Conservation (phyloP, 2,113 vertebrate genomes). For the Speoplatyrhinus poulsoni region DNA sequence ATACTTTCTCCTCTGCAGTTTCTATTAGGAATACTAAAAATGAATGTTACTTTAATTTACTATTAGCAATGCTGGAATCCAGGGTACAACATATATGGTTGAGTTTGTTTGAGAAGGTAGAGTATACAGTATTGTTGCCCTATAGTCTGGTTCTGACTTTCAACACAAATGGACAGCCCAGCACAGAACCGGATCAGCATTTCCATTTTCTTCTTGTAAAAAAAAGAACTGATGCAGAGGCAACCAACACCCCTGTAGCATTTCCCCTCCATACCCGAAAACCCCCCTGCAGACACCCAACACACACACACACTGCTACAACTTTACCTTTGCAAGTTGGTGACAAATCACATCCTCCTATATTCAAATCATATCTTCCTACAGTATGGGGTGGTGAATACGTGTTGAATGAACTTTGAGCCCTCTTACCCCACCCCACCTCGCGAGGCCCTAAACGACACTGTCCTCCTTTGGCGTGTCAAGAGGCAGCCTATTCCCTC, state of each 20-base stretch:
- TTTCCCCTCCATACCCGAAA: constrained; percentile 24
- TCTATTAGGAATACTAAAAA: constrained; percentile 38
- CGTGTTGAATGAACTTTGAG: constrained; percentile 24
- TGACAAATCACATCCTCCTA: constrained; percentile 55
- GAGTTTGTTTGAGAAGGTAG: constrained; percentile 45
- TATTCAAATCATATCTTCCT: constrained; percentile 11
- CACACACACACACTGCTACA: constrained; percentile 48
- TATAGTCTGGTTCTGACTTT: constrained; percentile 9
- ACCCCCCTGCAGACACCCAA: constrained; percentile 45
- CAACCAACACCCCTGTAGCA: constrained; percentile 36
- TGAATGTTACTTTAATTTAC: constrained; percentile 53
- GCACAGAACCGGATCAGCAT: constrained; percentile 37
- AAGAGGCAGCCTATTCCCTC: constrained; percentile 73
- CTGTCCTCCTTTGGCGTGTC: constrained; percentile 30
- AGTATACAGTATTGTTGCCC: constrained; percentile 18
- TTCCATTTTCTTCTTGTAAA: constrained; percentile 46
- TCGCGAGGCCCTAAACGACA: constrained; percentile 28
- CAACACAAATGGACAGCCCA: constrained; percentile 44
- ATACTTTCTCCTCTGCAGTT: constrained; percentile 21
- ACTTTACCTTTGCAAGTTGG: constrained; percentile 40
- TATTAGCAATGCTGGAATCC: constrained; percentile 54
- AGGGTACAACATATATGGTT: constrained; percentile 63
- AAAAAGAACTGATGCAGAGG: constrained; percentile 30
- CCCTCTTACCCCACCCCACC: constrained; percentile 17
- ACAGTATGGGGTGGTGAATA: constrained; percentile 16